These are phyloP conservation scores for Phaedon cochleariae DNA, from an alignment of 2,888 invertebrate species.

Conservation along the genomic window DNA sequence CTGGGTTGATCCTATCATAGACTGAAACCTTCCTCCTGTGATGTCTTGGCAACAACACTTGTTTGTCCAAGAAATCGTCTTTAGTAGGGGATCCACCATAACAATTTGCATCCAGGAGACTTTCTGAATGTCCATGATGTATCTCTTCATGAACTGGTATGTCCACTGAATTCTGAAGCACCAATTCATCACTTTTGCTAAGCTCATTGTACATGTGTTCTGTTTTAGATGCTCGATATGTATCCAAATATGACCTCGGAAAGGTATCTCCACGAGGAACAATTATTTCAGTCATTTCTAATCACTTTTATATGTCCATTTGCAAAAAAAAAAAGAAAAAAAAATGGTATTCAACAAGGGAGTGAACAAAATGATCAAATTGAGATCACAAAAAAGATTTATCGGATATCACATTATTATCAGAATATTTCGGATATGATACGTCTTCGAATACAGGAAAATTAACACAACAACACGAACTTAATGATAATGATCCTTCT, in stretches of 20 bases:
- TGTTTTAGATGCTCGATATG: constrained; percentile 55
- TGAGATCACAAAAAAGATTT: too few species aligned
- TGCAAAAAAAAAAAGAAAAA: too few species aligned
- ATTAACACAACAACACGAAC: too few species aligned
- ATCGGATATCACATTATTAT: too few species aligned
- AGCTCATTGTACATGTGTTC: constrained; percentile 61
- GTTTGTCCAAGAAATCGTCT: constrained; percentile 55
- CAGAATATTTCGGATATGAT: too few species aligned
- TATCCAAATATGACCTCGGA: constrained; percentile 61
- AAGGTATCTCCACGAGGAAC: constrained; percentile 62
- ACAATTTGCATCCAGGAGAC: constrained; percentile 56
- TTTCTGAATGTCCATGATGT: constrained; percentile 62
- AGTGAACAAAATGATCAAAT: too few species aligned
- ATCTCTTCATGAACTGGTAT: constrained; percentile 59
- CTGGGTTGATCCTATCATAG: constrained; percentile 69
- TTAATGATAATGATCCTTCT: too few species aligned
- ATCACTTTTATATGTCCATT: too few species aligned
- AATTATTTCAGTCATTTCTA: constrained; percentile 59
- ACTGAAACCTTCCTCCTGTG: constrained; percentile 58
- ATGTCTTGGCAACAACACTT: constrained; percentile 47
- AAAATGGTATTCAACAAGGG: too few species aligned
- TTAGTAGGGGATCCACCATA: constrained; percentile 55
- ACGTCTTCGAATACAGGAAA: too few species aligned
- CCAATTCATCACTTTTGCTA: constrained; percentile 65
- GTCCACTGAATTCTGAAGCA: constrained; percentile 62